phyloP scores from a whole-genome alignment of 2,797 vertebrate genomes.

The Neostethus bicornis region DNA sequence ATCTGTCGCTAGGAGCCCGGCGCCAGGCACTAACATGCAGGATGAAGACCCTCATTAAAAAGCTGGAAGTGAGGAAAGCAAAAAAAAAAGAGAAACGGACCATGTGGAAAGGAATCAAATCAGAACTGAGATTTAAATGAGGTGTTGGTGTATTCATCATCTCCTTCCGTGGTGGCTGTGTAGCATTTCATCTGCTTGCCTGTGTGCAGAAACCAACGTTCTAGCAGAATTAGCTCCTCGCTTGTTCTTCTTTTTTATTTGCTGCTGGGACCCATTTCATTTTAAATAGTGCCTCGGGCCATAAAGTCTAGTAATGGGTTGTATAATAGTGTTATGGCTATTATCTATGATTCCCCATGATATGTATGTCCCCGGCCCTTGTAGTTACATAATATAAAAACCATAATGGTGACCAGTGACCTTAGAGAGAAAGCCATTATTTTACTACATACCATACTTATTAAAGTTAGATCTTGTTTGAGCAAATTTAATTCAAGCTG shows the following conservation, averaged over 20 bases:
- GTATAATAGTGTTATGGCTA: conserved; percentile 39
- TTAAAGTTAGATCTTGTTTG: conserved; percentile 13
- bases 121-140: conserved; percentile 60
- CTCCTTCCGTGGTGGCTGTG: conserved; percentile 16
- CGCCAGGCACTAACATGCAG: conserved; percentile 64
- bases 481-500: too few relatives aligned
- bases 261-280: conserved; percentile 40
- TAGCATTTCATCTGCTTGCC: conserved; percentile 50
- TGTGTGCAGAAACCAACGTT: conserved; percentile 36
- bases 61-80: conserved; percentile 53
- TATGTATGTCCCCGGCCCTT: conserved; percentile 41
- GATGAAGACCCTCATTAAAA: conserved; percentile 77
- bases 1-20: conserved; percentile 60
- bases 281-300: conserved; percentile 58
- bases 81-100: conserved; percentile 65
- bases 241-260: conserved; percentile 35
- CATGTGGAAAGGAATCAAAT: conserved; percentile 65
- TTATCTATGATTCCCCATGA: conserved; percentile 42
- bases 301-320: conserved; percentile 60
- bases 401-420: conserved; percentile 43
- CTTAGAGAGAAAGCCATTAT: conserved; percentile 40
- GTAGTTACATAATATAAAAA: conserved; percentile 38
- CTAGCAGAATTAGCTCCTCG: conserved; percentile 35
- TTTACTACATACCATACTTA: conserved; percentile 26
- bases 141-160: conserved; percentile 50